Conservation (phyloP, 2,113 vertebrate species). For the Aspiorhynchus laticeps region DNA sequence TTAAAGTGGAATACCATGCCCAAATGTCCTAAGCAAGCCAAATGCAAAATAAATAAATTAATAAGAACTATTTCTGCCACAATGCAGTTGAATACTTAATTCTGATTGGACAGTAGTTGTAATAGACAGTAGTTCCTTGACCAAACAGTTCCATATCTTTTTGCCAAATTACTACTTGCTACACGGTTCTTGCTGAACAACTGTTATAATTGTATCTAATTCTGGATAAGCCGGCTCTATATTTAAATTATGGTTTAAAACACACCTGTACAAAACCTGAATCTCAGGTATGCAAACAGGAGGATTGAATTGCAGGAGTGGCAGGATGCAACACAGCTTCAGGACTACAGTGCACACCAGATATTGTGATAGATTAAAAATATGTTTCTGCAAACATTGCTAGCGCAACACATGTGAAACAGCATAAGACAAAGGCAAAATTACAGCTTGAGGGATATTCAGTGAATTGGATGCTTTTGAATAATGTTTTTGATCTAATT, state of each 20-base stretch:
- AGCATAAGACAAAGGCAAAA: background rate
- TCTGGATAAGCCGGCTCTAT: too few species aligned
- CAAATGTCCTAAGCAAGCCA: background rate
- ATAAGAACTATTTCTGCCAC: too few species aligned
- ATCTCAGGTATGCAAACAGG: background rate
- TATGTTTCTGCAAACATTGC: background rate
- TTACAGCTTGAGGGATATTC: background rate
- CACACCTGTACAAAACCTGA: too few species aligned
- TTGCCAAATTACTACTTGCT: too few species aligned
- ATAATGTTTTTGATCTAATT: background rate
- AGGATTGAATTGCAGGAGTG: background rate
- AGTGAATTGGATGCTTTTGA: background rate
- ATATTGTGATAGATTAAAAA: background rate
- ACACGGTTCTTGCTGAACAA: too few species aligned
- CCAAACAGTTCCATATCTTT: too few species aligned
- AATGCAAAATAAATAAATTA: too few species aligned
- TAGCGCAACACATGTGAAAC: background rate
- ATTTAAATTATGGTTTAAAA: too few species aligned
- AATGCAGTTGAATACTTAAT: too few species aligned
- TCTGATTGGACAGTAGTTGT: too few species aligned
- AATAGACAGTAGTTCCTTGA: too few species aligned
- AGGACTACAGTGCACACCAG: background rate
- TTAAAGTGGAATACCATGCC: background rate
- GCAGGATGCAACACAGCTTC: background rate
- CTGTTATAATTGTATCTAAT: too few species aligned